These are phyloP conservation scores for Poeciliopsis turrubarensis DNA, from an alignment of 2,113 vertebrate species.

Conservation along the genomic window DNA sequence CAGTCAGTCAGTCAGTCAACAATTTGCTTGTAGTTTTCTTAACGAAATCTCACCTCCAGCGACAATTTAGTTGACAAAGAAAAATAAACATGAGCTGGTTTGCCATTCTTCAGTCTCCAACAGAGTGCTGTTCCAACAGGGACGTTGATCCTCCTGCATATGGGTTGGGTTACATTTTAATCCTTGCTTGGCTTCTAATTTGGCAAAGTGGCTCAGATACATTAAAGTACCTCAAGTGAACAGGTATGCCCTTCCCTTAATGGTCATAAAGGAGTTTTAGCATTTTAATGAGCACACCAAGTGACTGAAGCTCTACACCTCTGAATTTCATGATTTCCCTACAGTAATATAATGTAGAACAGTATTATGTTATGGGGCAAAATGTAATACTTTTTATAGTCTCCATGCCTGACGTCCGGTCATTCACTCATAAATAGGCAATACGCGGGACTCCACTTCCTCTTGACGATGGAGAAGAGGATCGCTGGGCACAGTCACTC, in stretches of 20 bases:
- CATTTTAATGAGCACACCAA: neutral
- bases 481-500: neutral
- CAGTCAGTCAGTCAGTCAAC: slow-evolving; percentile 16
- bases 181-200: slow-evolving; percentile 1
- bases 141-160: neutral
- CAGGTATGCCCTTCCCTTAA: neutral
- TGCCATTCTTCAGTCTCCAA: neutral
- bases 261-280: neutral
- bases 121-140: neutral
- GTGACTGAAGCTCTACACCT: neutral
- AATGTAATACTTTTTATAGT: too few species aligned
- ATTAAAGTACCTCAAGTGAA: slow-evolving; percentile 6
- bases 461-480: neutral
- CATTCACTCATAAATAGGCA: too few species aligned
- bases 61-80: neutral
- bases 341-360: too few species aligned
- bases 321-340: too few species aligned
- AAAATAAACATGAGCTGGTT: neutral
- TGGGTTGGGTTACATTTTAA: neutral
- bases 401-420: too few species aligned
- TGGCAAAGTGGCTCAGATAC: neutral
- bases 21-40: slow-evolving; percentile 54
- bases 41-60: slow-evolving; percentile 33
- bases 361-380: too few species aligned
- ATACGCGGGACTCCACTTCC: too few species aligned